Evolutionary conservation across 1,140 invertebrate species (phyloP).

Genomic region (Heliconius eleuchia): DNA sequence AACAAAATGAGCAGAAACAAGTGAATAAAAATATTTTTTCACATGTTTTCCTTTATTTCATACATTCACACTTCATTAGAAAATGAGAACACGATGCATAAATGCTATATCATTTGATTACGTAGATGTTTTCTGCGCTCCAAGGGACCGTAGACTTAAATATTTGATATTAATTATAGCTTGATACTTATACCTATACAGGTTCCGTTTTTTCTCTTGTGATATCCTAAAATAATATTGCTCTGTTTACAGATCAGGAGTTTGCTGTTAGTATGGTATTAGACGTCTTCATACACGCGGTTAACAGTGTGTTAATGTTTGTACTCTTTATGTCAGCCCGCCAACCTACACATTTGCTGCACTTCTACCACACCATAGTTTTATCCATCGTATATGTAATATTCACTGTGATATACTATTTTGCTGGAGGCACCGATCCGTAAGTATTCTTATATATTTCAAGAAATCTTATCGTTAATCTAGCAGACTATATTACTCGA

Average conservation of each 20-base stretch:
- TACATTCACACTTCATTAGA: no score
- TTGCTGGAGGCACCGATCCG: conserved; percentile 86
- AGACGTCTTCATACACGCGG: conserved; percentile 82
- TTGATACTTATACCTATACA: no score
- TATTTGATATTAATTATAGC: no score
- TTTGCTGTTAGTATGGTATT: conserved; percentile 50
- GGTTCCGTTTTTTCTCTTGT: no score
- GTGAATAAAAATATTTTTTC: no score
- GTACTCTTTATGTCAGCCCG: conserved; percentile 86
- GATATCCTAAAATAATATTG: neutral
- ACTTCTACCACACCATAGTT: conserved; percentile 85
- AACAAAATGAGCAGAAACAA: no score
- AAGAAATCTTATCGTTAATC: neutral
- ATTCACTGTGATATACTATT: conserved; percentile 88
- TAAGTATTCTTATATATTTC: conserved; percentile 55
- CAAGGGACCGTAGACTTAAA: no score
- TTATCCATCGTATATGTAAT: conserved; percentile 84
- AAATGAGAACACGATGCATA: no score
- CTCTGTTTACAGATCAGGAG: conserved; percentile 33
- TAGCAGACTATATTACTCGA: no score
- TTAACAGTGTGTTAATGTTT: conserved; percentile 88
- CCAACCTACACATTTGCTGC: conserved; percentile 85
- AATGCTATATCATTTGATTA: no score
- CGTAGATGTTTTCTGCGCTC: no score
- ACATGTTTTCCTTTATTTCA: no score